phyloP scores from a whole-genome alignment of 1,140 invertebrate species.

The Bombus impatiens region DNA sequence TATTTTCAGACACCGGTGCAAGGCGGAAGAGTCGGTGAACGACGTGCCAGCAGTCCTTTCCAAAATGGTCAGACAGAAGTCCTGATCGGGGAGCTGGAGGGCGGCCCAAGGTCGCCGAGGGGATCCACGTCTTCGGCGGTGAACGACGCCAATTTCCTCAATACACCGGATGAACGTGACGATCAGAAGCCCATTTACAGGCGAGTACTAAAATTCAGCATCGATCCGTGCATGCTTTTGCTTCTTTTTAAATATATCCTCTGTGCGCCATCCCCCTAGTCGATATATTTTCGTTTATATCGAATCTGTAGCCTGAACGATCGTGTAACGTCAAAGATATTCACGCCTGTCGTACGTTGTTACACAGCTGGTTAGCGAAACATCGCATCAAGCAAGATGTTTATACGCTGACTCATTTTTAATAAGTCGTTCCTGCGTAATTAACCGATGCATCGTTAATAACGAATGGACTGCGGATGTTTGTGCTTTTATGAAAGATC shows the following conservation, averaged over 20 bases:
- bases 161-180: slow-evolving; percentile 74
- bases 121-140: slow-evolving; percentile 80
- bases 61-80: slow-evolving; percentile 89
- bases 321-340: not conserved
- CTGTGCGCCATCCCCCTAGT: not conserved
- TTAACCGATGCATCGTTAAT: not conserved
- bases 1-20: slow-evolving; percentile 63
- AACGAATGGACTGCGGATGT: too few species aligned
- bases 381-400: too few species aligned
- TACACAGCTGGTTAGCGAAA: too few species aligned
- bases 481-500: too few species aligned
- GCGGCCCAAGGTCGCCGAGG: slow-evolving; percentile 80
- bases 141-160: slow-evolving; percentile 77
- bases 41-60: slow-evolving; percentile 84
- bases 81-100: slow-evolving; percentile 84
- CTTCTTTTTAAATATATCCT: not conserved
- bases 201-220: slow-evolving; percentile 60
- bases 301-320: not conserved
- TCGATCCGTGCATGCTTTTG: not conserved
- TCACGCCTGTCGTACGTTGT: not conserved
- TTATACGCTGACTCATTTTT: too few species aligned
- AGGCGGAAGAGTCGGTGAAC: slow-evolving; percentile 74
- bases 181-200: slow-evolving; percentile 79
- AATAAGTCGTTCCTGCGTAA: too few species aligned
- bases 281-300: not conserved